A percentile compares a stretch with the other conserved stretches of the same genome.
Evolutionary conservation across 2,888 invertebrate species (phyloP).

Genomic region (Leucophenga maculata): DNA sequence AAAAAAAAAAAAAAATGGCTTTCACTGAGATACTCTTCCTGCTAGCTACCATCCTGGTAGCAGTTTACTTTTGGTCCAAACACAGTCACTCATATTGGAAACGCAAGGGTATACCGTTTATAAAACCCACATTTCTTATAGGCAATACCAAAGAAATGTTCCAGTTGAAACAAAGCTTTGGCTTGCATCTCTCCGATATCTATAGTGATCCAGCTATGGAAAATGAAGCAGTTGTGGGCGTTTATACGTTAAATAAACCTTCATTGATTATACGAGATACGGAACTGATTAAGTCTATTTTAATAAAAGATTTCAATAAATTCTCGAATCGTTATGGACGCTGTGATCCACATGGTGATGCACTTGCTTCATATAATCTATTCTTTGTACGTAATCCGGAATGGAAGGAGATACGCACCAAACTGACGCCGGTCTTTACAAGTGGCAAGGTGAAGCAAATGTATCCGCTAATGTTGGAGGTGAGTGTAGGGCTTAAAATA

Average conservation of each 20-base stretch:
- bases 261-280: conserved; percentile 72
- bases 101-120: conserved; percentile 67
- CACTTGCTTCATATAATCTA: conserved; percentile 70
- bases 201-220: conserved; percentile 63
- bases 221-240: conserved; percentile 66
- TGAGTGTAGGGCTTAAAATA: conserved; percentile 36
- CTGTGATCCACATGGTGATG: conserved; percentile 66
- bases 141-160: conserved; percentile 71
- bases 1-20: conserved; percentile 52
- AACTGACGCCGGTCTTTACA: conserved; percentile 73
- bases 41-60: conserved; percentile 43
- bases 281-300: conserved; percentile 71
- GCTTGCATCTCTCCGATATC: conserved; percentile 66
- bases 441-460: conserved; percentile 71
- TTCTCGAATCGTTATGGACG: conserved; percentile 66
- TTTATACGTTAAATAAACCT: conserved; percentile 72
- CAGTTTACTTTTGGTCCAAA: conserved; percentile 68
- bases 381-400: conserved; percentile 71
- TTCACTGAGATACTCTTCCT: conserved; percentile 53
- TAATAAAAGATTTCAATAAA: conserved; percentile 73
- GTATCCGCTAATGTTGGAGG: conserved; percentile 68
- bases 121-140: conserved; percentile 69
- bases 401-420: conserved; percentile 72
- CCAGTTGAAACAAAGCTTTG: conserved; percentile 57
- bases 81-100: conserved; percentile 66